phyloP scores from a whole-genome alignment of 2,113 vertebrate genomes.

The Alaudala cheleensis region DNA sequence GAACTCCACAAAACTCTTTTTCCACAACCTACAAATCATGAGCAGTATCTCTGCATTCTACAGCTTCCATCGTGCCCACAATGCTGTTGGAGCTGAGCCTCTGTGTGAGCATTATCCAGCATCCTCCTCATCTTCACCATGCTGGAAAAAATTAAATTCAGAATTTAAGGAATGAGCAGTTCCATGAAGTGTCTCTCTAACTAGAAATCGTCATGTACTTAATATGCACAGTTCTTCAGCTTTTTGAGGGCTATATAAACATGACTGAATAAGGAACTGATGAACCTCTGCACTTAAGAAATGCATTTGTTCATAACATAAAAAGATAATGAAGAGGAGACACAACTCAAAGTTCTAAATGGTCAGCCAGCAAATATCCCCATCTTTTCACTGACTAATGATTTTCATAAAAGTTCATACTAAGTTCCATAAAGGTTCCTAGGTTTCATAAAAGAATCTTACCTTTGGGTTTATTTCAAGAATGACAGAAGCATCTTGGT shows the following conservation, averaged over 20 bases:
- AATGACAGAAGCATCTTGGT: not conserved
- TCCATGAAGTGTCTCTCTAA: not conserved
- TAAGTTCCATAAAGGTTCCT: not conserved
- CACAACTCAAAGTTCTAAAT: not conserved
- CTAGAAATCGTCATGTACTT: not conserved
- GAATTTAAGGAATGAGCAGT: not conserved
- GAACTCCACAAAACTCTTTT: not conserved
- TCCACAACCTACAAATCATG: not conserved
- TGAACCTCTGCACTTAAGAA: not conserved
- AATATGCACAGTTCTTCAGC: not conserved
- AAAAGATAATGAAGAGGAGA: not conserved
- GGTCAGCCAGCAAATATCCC: not conserved
- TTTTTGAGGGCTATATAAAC: not conserved
- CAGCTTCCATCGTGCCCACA: not conserved
- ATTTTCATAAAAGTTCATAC: not conserved
- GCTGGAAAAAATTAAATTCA: not conserved
- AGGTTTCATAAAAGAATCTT: not conserved
- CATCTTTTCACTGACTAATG: not conserved
- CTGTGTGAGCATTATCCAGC: not conserved
- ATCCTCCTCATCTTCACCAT: not conserved
- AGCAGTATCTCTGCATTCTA: not conserved
- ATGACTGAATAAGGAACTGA: not conserved
- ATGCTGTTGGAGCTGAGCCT: not conserved
- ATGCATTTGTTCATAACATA: not conserved
- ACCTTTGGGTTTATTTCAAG: not conserved